phyloP scores from a whole-genome alignment of 1,140 invertebrate species.

The Temnothorax nylanderi region DNA sequence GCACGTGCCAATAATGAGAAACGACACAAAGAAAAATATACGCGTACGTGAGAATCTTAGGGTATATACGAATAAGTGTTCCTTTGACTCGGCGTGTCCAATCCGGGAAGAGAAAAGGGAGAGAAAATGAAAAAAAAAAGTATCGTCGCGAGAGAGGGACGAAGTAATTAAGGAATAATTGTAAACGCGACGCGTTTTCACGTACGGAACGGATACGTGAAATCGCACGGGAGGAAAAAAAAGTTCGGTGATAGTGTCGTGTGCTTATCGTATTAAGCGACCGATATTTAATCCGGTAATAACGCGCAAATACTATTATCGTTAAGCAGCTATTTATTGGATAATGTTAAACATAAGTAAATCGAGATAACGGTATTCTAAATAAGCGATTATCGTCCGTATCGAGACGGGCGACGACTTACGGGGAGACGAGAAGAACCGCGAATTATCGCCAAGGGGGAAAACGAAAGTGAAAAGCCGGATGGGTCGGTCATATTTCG shows the following conservation, averaged over 20 bases:
- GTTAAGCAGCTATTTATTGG: constrained; percentile 31
- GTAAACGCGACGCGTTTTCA: constrained; percentile 32
- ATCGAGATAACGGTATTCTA: constrained; percentile 56
- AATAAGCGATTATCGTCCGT: constrained; percentile 31
- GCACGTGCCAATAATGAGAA: constrained; percentile 51
- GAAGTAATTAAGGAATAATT: constrained; percentile 36
- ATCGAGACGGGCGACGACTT: constrained; percentile 5
- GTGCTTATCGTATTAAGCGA: constrained; percentile 50
- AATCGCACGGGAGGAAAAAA: constrained; percentile 4
- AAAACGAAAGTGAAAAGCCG: not conserved
- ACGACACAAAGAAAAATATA: constrained; percentile 44
- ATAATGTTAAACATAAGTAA: constrained; percentile 45
- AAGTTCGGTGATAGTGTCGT: constrained; percentile 45
- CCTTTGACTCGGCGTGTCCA: constrained; percentile 57
- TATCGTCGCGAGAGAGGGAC: not conserved
- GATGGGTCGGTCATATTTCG: constrained; percentile 13
- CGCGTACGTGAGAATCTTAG: constrained; percentile 36
- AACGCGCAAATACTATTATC: constrained; percentile 46
- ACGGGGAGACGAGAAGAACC: not conserved
- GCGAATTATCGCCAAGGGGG: not conserved
- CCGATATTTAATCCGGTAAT: constrained; percentile 27
- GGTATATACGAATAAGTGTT: constrained; percentile 56
- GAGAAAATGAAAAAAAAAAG: not conserved
- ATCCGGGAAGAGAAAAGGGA: not conserved
- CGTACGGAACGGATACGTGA: constrained; percentile 2